Evolutionary conservation across 2,113 vertebrate species (phyloP).

Genomic region (Psittacus erithacus): DNA sequence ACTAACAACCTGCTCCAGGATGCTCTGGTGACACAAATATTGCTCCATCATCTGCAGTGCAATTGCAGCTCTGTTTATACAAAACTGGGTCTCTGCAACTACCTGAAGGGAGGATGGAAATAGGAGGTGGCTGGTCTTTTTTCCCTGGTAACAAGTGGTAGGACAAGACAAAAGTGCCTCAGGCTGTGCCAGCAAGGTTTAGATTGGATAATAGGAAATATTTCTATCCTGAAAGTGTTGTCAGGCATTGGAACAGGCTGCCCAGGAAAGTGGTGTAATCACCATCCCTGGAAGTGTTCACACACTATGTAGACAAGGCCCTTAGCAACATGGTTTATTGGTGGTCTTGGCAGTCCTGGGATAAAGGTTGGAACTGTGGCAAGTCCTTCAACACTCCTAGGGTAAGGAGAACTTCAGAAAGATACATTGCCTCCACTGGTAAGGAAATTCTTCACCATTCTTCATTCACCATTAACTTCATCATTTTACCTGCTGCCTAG

Average conservation of each 20-base stretch:
- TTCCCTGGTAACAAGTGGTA: not conserved
- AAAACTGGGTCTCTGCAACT: not conserved
- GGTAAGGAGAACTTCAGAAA: not conserved
- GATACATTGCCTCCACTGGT: not conserved
- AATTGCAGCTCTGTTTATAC: not conserved
- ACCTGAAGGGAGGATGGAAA: not conserved
- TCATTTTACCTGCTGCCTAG: not conserved
- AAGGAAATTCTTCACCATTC: not conserved
- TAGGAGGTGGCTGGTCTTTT: not conserved
- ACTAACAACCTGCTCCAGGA: not conserved
- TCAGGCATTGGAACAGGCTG: not conserved
- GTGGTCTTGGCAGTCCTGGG: not conserved
- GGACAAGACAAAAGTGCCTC: not conserved
- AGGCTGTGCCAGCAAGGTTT: not conserved
- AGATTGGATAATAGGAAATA: not conserved
- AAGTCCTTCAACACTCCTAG: not conserved
- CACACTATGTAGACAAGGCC: not conserved
- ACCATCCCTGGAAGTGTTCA: not conserved
- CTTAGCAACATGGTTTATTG: not conserved
- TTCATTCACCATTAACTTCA: not conserved
- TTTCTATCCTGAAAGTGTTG: not conserved
- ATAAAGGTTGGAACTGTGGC: accelerated
- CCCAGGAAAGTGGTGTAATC: not conserved
- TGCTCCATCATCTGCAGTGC: not conserved
- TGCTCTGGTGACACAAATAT: not conserved